These are phyloP conservation scores for Myotis davidii DNA, from an alignment of 2,113 vertebrate species.

Conservation along the genomic window DNA sequence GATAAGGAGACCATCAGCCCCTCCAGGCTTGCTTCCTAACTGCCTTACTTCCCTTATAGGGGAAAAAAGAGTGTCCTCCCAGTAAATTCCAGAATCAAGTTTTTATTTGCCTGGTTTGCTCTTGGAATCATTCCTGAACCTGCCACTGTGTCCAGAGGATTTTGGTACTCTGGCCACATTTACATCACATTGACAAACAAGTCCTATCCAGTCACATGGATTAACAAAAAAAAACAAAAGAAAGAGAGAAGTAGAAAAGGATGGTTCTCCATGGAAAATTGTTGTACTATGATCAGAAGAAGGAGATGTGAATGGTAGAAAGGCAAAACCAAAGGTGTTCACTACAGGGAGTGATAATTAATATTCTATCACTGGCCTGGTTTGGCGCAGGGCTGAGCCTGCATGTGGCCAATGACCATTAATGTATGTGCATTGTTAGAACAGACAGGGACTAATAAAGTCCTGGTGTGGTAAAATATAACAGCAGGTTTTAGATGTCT, in stretches of 20 bases:
- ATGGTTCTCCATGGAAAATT: not conserved
- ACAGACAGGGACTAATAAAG: not conserved
- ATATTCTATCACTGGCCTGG: not conserved
- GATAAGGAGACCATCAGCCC: not conserved
- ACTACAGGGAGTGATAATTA: not conserved
- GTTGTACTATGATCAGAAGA: not conserved
- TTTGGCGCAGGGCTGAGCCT: not conserved
- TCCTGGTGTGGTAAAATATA: not conserved
- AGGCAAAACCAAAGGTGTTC: not conserved
- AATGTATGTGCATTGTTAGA: not conserved
- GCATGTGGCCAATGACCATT: not conserved
- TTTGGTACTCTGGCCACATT: not conserved
- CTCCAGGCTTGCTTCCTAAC: not conserved
- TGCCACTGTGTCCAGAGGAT: not conserved
- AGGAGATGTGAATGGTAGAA: not conserved
- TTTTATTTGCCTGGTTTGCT: conserved; percentile 3
- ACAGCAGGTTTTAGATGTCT: not conserved
- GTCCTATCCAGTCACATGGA: not conserved
- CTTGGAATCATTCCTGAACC: not conserved
- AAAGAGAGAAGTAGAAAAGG: not conserved
- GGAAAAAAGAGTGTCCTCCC: not conserved
- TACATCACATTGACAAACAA: not conserved
- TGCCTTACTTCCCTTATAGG: not conserved
- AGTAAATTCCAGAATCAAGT: not conserved
- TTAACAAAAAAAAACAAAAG: not conserved